Percentiles rank a stretch among this genome's conserved stretches.
Evolutionary conservation across 2,888 invertebrate species (phyloP).

Genomic region (Drosophila planitibia): DNA sequence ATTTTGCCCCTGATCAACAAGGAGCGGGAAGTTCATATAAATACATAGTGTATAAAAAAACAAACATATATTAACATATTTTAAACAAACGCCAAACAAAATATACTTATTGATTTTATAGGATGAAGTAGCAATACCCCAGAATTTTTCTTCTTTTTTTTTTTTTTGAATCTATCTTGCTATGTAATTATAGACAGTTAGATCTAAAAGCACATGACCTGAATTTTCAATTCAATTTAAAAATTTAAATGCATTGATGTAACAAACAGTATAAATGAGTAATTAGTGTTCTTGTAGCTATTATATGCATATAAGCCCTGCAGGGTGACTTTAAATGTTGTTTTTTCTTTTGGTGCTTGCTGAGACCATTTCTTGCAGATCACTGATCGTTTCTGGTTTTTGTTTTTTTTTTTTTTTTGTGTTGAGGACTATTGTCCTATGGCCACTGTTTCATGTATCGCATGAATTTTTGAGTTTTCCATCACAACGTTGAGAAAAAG

Average conservation of each 20-base stretch:
- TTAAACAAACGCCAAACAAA: constrained; percentile 38
- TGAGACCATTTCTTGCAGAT: constrained; percentile 48
- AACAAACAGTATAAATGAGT: constrained; percentile 53
- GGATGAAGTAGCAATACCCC: constrained; percentile 22
- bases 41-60: constrained; percentile 24
- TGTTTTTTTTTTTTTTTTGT: neutral
- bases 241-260: constrained; percentile 73
- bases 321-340: constrained; percentile 10
- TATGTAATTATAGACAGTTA: constrained; percentile 57
- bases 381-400: constrained; percentile 5
- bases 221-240: constrained; percentile 70
- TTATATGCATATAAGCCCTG: constrained; percentile 18
- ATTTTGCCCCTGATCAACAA: constrained; percentile 5
- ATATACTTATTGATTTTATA: constrained; percentile 27
- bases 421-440: constrained; percentile 28
- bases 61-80: constrained; percentile 29
- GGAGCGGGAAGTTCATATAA: constrained; percentile 20
- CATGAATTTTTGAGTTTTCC: constrained; percentile 22
- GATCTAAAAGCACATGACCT: constrained; percentile 67
- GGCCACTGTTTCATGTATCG: constrained; percentile 42
- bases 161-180: constrained; percentile 33
- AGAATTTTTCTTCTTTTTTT: neutral
- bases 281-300: constrained; percentile 14
- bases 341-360: constrained; percentile 50
- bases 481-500: constrained; percentile 52